A percentile compares a stretch with the other conserved stretches of the same genome.
phyloP scores from a whole-genome alignment of 2,797 vertebrate species.

The Xenops minutus region DNA sequence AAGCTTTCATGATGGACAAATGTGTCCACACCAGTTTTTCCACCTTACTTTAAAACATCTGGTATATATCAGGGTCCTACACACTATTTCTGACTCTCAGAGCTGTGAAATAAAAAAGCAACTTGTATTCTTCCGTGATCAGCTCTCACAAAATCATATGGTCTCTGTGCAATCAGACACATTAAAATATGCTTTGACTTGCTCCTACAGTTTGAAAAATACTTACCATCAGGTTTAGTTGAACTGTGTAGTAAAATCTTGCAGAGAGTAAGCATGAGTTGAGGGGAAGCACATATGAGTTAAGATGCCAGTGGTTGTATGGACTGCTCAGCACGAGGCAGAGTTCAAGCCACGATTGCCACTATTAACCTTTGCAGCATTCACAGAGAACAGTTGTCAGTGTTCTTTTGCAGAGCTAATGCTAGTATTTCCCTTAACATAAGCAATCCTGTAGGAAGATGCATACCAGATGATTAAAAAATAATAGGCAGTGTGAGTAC shows the following conservation, averaged over 20 bases:
- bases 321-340: neutral
- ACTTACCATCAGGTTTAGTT: neutral
- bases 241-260: neutral
- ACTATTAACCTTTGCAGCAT: rapidly evolving
- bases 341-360: neutral
- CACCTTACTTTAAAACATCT: conserved; percentile 45
- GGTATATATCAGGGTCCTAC: neutral
- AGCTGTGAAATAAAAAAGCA: conserved; percentile 61
- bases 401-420: neutral
- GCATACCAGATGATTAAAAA: neutral
- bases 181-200: conserved; percentile 52
- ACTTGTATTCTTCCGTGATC: conserved; percentile 55
- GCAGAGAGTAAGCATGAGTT: neutral
- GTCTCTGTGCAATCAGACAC: conserved; percentile 44
- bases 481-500: neutral
- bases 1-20: neutral
- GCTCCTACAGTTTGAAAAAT: conserved; percentile 46
- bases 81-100: neutral
- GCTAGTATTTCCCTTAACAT: neutral
- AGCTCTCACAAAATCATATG: conserved; percentile 16
- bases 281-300: rapidly evolving
- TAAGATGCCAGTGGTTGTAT: neutral
- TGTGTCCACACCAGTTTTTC: conserved; percentile 13
- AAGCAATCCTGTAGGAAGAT: neutral
- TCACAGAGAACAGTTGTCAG: neutral